Base-by-base conservation (phyloP, 2,113 vertebrate genomes). In the Brachionichthys hirsutus region DNA sequence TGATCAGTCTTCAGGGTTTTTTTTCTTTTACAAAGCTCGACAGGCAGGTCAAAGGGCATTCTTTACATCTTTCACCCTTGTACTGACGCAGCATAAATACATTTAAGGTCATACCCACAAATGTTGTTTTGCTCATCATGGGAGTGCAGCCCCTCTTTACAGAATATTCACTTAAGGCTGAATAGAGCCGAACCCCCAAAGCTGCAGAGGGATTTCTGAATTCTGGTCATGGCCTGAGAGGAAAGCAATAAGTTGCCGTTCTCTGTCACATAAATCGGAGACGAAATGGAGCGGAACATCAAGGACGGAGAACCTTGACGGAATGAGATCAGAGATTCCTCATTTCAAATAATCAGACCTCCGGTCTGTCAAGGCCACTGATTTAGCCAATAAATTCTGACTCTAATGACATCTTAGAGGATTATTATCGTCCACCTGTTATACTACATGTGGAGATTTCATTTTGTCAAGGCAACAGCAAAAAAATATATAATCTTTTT, bases 231-330 rank as follows among this genome's bases (percentile, higher is more conserved):
- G 13, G 50, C 46, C 66, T 53, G 22, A 35, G 60, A 54, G 73
- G 52, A 62, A 54, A 62, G 40, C 53, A 44, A 52, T 58, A 42
- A 64, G 67, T 62, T 46, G 63, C 50, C 59, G 24, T 82, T 45
- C 44, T 65, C 49, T 35, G 48, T 73, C 64, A 40, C 43, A 72
- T 66, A 70, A 73, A 77, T 77, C 50, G 12, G 22, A 5, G 69
- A 70, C 55, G 56, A 73, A 86, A 79, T 71, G 54, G 64, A 75
- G 68, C 64, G 5, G 24, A 82, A 75, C 78, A 70, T 73, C 69
- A 81, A 78, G 73, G 58, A 70, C 14, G 16, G 60, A 69, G 42
- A 80, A 41, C 36, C 17, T 13, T 14, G 15, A 75, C 48, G 48
- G 54, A 66, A 58, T 53, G 18, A 68, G 24, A 75, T 75, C 63